These are phyloP conservation scores for Mionectes olivaceus DNA, from an alignment of 2,797 vertebrate species.

Conservation along the genomic window DNA sequence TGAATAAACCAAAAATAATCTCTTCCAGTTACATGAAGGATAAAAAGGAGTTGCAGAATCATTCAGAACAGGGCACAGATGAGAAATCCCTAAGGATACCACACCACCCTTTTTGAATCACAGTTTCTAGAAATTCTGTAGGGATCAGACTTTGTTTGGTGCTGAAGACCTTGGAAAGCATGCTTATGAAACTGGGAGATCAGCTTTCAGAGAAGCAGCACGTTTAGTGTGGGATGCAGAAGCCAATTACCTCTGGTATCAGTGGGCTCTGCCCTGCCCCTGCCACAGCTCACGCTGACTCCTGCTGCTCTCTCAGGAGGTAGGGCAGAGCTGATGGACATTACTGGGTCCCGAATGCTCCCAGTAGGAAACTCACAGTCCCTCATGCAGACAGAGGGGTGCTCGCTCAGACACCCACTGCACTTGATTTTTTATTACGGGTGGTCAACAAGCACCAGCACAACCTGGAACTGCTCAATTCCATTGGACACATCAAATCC, in stretches of 20 bases:
- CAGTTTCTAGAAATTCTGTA: not conserved
- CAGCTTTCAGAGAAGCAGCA: not conserved
- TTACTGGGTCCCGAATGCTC: not conserved
- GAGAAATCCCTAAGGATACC: not conserved
- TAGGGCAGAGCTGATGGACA: not conserved
- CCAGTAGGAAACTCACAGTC: fast-evolving
- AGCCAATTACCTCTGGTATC: fast-evolving
- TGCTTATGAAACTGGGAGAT: fast-evolving
- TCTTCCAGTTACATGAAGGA: not conserved
- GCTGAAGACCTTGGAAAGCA: not conserved
- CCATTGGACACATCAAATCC: not conserved
- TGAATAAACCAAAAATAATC: not conserved
- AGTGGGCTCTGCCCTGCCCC: not conserved
- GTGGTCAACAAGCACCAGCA: not conserved
- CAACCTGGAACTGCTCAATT: not conserved
- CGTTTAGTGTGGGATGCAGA: not conserved
- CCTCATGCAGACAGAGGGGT: not conserved
- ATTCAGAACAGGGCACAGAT: not conserved
- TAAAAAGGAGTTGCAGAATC: not conserved
- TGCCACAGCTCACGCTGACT: not conserved
- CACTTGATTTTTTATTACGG: not conserved
- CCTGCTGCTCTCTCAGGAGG: fast-evolving
- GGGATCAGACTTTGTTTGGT: not conserved
- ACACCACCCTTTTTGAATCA: not conserved
- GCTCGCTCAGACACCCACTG: not conserved